Base-by-base conservation (phyloP, 2,888 invertebrate genomes). In the Melanargia galathea region DNA sequence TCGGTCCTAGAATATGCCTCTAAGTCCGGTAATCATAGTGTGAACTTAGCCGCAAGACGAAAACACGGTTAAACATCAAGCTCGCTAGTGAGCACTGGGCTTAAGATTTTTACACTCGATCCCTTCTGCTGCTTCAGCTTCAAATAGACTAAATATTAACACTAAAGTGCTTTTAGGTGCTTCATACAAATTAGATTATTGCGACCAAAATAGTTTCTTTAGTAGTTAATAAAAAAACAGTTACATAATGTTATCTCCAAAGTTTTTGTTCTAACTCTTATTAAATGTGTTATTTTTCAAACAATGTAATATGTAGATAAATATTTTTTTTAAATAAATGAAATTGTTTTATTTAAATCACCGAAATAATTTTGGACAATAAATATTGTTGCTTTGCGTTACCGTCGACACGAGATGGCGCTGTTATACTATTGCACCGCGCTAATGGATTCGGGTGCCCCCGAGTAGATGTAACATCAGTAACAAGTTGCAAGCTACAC, bases 241-340 rank as follows among this genome's bases (percentile, higher is more conserved):
- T 18, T 22, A 1, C 3, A 16, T 40, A 48, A 40, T n/a, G n/a
- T n/a, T n/a, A 40, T 49, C 62, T 62, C 49, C 62, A 56, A 49
- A 62, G 48, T 56, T 38, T 55, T 61, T 54, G 60, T 54, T 49
- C 63, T 43, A 46, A 46, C 11, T 46, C 18, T 35, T 43, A 43
- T 35, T 43, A 43, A 51, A 38, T 56, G 54, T 66, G 52, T 61
- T 63, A 65, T 51, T 59, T 58, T 61, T 7, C 56, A 60, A 58
- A 43, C 56, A 62, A 59, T 62, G 56, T 52, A 58, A 62, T 49
- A 63, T 64, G 43, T 67, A 56, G 48, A 63, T 66, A 68, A 62
- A 65, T 69, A 66, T 70, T 65, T 71, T 67, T 65, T 22, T 63
- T 22, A 35, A 59, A 52, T 57, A 16, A 48, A 35, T 30, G 1